These are phyloP conservation scores for Anguilla pacifica DNA, from an alignment of 2,797 vertebrate species.

Conservation along the genomic window DNA sequence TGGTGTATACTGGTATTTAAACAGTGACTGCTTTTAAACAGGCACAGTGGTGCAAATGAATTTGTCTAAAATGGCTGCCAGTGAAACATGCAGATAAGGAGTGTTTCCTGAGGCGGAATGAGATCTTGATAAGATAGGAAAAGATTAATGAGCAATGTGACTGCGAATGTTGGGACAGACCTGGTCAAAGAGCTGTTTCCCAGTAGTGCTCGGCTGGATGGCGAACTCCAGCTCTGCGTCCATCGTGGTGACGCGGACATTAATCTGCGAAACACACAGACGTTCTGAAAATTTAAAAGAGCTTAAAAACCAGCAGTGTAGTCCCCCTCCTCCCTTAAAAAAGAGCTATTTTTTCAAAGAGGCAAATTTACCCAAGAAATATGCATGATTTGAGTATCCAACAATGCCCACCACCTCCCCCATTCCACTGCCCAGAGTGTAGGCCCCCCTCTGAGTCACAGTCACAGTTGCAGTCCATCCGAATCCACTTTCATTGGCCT, in stretches of 20 bases:
- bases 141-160: background rate
- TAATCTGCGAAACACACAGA: conserved; percentile 74
- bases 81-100: conserved; percentile 12
- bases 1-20: background rate
- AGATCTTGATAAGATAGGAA: conserved; percentile 9
- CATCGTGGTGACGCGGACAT: conserved; percentile 96
- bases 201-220: conserved; percentile 95
- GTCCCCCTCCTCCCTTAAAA: background rate
- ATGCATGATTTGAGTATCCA: too few species aligned
- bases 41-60: background rate
- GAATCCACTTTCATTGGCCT: background rate
- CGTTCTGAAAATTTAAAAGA: background rate
- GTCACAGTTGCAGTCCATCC: background rate
- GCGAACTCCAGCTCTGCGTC: conserved; percentile 97
- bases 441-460: background rate
- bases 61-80: background rate
- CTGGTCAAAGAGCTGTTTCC: conserved; percentile 98
- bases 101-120: background rate
- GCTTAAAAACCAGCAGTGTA: background rate
- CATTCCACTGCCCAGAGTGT: background rate
- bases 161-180: conserved; percentile 62
- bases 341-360: too few species aligned
- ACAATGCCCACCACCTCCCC: too few species aligned
- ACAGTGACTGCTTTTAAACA: background rate
- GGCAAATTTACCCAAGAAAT: too few species aligned